A percentile compares a stretch with the other conserved stretches of the same genome.
Evolutionary conservation across 2,888 invertebrate species (phyloP).

Genomic region (Carterocephalus palaemon): DNA sequence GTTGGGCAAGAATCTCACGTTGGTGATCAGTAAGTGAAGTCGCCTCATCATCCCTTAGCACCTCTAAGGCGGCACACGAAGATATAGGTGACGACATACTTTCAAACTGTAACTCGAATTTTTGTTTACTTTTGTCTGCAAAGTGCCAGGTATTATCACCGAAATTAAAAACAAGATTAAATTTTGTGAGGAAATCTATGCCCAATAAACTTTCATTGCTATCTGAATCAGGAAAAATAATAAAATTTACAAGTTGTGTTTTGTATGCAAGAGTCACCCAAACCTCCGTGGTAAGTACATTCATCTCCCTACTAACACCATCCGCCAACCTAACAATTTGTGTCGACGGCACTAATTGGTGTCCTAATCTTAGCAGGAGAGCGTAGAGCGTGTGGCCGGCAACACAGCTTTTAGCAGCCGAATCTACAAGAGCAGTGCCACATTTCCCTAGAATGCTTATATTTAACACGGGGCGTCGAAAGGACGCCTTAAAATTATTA

Average conservation of each 20-base stretch:
- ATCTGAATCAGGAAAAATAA: constrained; percentile 8
- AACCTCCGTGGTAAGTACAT: constrained; percentile 3
- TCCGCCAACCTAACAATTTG: constrained; percentile 5
- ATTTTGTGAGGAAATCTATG: constrained; percentile 6
- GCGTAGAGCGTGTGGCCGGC: constrained; percentile 9
- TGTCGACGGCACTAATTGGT: background rate
- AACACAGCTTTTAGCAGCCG: constrained; percentile 9
- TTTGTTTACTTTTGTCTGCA: constrained; percentile 1
- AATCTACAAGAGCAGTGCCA: constrained; percentile 4
- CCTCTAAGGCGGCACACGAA: constrained; percentile 7
- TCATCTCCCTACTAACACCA: constrained; percentile 3
- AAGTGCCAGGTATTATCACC: constrained; percentile 5
- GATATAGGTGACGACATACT: background rate
- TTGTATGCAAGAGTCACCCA: background rate
- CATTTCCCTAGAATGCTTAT: background rate
- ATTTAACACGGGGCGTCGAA: background rate
- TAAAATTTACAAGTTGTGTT: background rate
- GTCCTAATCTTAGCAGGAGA: constrained; percentile 3
- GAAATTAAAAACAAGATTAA: constrained; percentile 4
- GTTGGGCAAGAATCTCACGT: constrained; percentile 4
- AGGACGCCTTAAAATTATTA: background rate
- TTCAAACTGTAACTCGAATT: constrained; percentile 6
- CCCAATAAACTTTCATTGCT: constrained; percentile 8
- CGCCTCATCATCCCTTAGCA: constrained; percentile 11
- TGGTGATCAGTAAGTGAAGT: constrained; percentile 5